Conservation (phyloP, 1,140 invertebrate genomes). For the Uloborus diversus region DNA sequence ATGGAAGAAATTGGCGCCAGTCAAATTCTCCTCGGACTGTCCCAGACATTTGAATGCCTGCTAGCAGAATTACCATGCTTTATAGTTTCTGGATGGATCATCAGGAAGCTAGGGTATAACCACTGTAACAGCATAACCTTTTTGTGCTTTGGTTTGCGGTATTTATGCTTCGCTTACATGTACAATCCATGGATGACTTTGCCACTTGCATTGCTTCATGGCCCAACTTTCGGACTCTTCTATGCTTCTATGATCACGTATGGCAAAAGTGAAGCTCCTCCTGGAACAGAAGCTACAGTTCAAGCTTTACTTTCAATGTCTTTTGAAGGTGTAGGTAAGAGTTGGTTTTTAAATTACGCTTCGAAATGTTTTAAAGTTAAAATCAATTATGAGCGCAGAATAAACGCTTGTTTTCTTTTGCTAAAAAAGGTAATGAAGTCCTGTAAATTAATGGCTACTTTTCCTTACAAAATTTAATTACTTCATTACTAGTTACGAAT, state of each 20-base stretch:
- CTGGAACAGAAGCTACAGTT: conserved; percentile 82
- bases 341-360: too few species aligned
- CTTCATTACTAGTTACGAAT: too few species aligned
- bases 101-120: conserved; percentile 83
- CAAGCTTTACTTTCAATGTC: conserved; percentile 66
- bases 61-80: conserved; percentile 63
- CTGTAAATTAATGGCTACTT: too few species aligned
- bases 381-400: too few species aligned
- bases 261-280: conserved; percentile 83
- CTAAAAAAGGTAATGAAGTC: too few species aligned
- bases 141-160: conserved; percentile 77
- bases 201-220: conserved; percentile 85
- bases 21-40: conserved; percentile 81
- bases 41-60: conserved; percentile 68
- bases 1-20: conserved; percentile 59
- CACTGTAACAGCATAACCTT: conserved; percentile 84
- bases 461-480: too few species aligned
- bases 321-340: conserved; percentile 49
- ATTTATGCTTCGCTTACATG: conserved; percentile 79
- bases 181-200: conserved; percentile 82
- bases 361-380: too few species aligned
- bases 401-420: too few species aligned
- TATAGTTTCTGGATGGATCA: conserved; percentile 66
- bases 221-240: conserved; percentile 86
- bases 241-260: conserved; percentile 89